phyloP scores from a whole-genome alignment of 2,797 vertebrate genomes.

The Sebastes baramenuke region DNA sequence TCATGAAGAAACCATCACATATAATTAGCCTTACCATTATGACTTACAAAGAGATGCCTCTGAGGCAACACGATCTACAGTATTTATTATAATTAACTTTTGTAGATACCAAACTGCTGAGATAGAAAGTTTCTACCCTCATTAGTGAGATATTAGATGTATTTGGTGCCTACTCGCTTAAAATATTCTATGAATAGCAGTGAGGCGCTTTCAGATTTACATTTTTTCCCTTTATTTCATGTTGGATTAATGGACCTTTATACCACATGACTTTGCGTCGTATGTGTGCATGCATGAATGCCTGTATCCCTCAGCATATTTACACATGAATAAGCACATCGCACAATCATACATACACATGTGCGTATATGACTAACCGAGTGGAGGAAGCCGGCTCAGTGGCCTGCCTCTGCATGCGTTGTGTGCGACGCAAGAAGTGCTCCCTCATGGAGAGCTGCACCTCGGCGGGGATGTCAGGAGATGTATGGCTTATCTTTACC shows the following conservation, averaged over 20 bases:
- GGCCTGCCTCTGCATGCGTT: constrained; percentile 93
- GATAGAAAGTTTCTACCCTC: background rate
- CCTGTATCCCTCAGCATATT: constrained; percentile 5
- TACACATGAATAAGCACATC: constrained; percentile 8
- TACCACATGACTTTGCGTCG: background rate
- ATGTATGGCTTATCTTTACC: constrained; percentile 98
- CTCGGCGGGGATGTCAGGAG: constrained; percentile 95
- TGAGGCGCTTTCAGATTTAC: background rate
- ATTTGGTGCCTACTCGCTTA: background rate
- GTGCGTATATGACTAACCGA: constrained; percentile 81
- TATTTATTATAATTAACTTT: constrained; percentile 47
- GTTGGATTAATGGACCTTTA: background rate
- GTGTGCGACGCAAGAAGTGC: constrained; percentile 91
- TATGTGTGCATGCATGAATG: background rate
- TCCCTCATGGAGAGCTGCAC: constrained; percentile 98
- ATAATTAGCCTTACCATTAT: constrained; percentile 46
- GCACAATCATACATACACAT: background rate
- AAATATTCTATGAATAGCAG: background rate
- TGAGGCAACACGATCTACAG: constrained; percentile 11
- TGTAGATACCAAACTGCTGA: constrained; percentile 1
- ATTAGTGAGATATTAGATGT: constrained; percentile 3
- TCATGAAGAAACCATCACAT: constrained; percentile 33
- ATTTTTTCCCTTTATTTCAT: background rate
- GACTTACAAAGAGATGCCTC: constrained; percentile 11
- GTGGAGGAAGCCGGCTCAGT: constrained; percentile 95